A percentile compares a stretch with the other conserved stretches of the same genome.
Evolutionary conservation across 2,797 vertebrate species (phyloP).

Genomic region (Sebastiscus tertius): DNA sequence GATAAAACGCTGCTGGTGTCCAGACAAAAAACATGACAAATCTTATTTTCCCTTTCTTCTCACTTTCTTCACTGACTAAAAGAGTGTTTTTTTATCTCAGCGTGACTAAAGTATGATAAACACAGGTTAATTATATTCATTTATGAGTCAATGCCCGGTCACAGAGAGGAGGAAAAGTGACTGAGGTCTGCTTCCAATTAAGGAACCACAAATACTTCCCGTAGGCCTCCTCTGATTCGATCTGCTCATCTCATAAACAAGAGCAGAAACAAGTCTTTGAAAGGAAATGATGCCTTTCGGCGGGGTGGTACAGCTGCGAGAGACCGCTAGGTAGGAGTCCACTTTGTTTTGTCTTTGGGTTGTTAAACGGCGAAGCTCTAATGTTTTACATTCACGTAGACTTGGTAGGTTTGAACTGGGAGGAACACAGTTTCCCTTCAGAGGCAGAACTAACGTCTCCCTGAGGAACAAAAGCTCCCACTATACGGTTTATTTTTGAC

Average conservation of each 20-base stretch:
- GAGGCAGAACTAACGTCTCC: background rate
- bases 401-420: background rate
- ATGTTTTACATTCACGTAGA: background rate
- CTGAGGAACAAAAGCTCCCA: conserved; percentile 11
- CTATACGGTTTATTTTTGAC: conserved; percentile 41
- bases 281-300: conserved; percentile 42
- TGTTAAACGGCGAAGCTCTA: background rate
- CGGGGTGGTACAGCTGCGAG: conserved; percentile 34
- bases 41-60: conserved; percentile 12
- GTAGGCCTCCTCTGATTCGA: conserved; percentile 41
- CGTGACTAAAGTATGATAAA: conserved; percentile 36
- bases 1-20: conserved; percentile 1
- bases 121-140: conserved; percentile 21
- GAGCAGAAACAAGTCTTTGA: conserved; percentile 6
- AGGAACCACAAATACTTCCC: conserved; percentile 44
- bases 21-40: background rate
- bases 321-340: background rate
- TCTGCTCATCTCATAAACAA: conserved; percentile 65
- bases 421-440: background rate
- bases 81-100: conserved; percentile 30
- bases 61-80: conserved; percentile 22
- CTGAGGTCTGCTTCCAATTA: conserved; percentile 71
- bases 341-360: conserved; percentile 5
- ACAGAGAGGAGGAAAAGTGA: conserved; percentile 60
- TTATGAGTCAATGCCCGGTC: conserved; percentile 63